Base-by-base conservation (phyloP, 1,140 invertebrate genomes). In the Sminthurinus signatus region DNA sequence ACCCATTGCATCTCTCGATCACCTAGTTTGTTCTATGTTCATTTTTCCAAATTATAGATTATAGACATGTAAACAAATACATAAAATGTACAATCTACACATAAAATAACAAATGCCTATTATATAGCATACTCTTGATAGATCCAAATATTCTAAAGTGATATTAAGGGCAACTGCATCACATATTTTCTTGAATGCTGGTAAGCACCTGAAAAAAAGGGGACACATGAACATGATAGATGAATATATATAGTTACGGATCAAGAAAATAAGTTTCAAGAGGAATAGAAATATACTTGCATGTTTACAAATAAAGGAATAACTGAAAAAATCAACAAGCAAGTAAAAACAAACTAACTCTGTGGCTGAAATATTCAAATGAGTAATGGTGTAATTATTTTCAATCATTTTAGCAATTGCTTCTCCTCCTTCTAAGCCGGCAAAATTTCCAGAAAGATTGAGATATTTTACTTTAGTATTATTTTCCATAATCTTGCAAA, bases 1-100 rank as follows among this genome's bases (percentile, higher is more conserved):
- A 67, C 28, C 17, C 31, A 58, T 17, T 46, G 27, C 69, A 68
- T 71, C 15, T 71, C 69, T 0, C 43, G 21, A 50, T 71, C 65
- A 14, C 42, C 48, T 3, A 71, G 29, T 15, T 71, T 56, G 48
- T 71, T 71, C 63, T 67, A 31, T 43, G 5, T 50, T 50, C 5
- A 59, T n/a, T n/a, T n/a, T n/a, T n/a, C n/a, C n/a, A n/a, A n/a
- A n/a, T n/a, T n/a, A n/a, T n/a, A n/a, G n/a, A n/a, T n/a, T n/a
- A n/a, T n/a, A n/a, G n/a, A n/a, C n/a, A n/a, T n/a, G n/a, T n/a
- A n/a, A n/a, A n/a, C n/a, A n/a, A n/a, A n/a, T n/a, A n/a, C n/a
- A n/a, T n/a, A n/a, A n/a, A n/a, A n/a, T n/a, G n/a, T n/a, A n/a
- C n/a, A n/a, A n/a, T n/a, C n/a, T n/a, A n/a, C n/a, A n/a, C n/a